phyloP scores from a whole-genome alignment of 2,113 vertebrate genomes.

The Mola mola region DNA sequence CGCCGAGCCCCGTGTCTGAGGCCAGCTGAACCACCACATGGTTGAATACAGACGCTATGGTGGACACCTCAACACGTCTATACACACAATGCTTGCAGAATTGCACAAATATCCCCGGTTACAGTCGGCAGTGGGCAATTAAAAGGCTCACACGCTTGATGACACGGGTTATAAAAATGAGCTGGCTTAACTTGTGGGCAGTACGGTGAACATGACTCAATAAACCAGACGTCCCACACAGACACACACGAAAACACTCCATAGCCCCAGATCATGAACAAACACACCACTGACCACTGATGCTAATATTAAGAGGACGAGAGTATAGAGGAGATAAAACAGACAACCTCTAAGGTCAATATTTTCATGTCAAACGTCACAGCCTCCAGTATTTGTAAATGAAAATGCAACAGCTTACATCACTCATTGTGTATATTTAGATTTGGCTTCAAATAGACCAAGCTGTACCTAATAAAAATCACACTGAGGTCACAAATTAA shows the following conservation, averaged over 20 bases:
- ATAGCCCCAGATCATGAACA: not conserved
- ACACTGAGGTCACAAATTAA: not conserved
- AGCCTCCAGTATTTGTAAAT: not conserved
- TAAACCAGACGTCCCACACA: conserved; percentile 22
- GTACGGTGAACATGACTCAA: conserved; percentile 18
- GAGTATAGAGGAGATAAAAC: not conserved
- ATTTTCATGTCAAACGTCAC: not conserved
- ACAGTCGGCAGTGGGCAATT: too few relatives aligned
- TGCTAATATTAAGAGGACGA: not conserved
- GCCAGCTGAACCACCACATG: conserved; percentile 8
- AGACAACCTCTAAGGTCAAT: not conserved
- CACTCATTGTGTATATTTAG: conserved; percentile 9
- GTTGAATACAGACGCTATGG: conserved; percentile 12
- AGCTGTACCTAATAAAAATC: not conserved
- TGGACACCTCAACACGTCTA: too few relatives aligned
- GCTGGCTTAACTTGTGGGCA: conserved; percentile 31
- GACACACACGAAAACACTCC: not conserved
- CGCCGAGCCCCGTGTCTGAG: conserved; percentile 28
- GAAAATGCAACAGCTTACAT: not conserved
- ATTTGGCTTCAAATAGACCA: conserved; percentile 21
- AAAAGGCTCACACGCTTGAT: too few relatives aligned
- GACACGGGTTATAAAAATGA: too few relatives aligned
- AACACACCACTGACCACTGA: conserved; percentile 1
- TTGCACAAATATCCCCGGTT: too few relatives aligned
- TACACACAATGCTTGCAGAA: too few relatives aligned